These are phyloP conservation scores for Drosophila kohkoa DNA, from an alignment of 1,140 invertebrate species.

Conservation along the genomic window DNA sequence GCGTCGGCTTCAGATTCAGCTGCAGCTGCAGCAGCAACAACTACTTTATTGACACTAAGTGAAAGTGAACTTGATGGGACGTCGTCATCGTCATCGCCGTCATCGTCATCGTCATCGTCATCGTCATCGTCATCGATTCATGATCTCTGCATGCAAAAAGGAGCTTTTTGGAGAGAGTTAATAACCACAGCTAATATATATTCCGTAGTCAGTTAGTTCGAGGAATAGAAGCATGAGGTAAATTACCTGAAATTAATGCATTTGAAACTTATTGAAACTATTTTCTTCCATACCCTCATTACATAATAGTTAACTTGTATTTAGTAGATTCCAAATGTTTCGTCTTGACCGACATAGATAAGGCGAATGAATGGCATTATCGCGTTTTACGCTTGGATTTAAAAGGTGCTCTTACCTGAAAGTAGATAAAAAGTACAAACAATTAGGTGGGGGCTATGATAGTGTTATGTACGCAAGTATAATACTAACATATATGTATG, in stretches of 20 bases:
- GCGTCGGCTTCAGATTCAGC: slow-evolving; percentile 38
- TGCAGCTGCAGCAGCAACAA: slow-evolving; percentile 42
- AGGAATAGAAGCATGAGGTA: no score
- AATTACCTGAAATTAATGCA: no score
- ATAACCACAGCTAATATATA: neutral
- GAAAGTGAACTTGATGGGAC: slow-evolving; percentile 81
- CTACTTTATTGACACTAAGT: slow-evolving; percentile 75
- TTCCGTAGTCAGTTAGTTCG: no score
- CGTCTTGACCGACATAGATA: slow-evolving; percentile 68
- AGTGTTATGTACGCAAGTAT: slow-evolving; percentile 1
- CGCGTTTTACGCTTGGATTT: slow-evolving; percentile 17
- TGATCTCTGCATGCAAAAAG: slow-evolving; percentile 24
- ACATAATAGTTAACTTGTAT: no score
- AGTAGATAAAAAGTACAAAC: slow-evolving; percentile 58
- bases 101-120: slow-evolving; percentile 11
- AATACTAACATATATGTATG: neutral
- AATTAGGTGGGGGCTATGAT: slow-evolving; percentile 47
- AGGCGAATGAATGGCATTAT: slow-evolving; percentile 56
- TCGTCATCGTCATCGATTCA: slow-evolving; percentile 20
- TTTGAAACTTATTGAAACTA: no score
- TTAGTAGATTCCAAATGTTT: slow-evolving; percentile 16
- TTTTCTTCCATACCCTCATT: no score
- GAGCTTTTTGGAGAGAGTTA: slow-evolving; percentile 17
- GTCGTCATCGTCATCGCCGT: slow-evolving; percentile 23
- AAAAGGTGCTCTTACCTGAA: slow-evolving; percentile 64